Conservation (phyloP, 2,797 vertebrate genomes). For the Ambastaia sidthimunki region DNA sequence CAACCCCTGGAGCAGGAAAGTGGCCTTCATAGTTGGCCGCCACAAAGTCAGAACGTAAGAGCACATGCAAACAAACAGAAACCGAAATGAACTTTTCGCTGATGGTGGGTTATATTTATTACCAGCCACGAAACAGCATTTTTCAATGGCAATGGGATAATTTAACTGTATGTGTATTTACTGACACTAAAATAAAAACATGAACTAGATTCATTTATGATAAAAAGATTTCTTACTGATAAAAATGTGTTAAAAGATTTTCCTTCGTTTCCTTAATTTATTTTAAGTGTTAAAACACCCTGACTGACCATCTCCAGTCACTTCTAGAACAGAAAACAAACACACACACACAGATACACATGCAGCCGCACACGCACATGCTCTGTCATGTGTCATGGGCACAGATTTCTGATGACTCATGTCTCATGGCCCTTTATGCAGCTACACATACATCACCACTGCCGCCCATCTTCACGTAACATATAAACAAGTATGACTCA, state of each 20-base stretch:
- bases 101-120: neutral
- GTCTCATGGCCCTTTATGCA: neutral
- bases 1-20: constrained; percentile 95
- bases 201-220: no score
- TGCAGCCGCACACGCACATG: constrained; percentile 21
- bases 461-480: neutral
- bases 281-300: neutral
- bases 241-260: no score
- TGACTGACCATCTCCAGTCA: neutral
- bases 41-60: constrained; percentile 95
- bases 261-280: no score
- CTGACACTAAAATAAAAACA: no score
- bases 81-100: neutral
- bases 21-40: constrained; percentile 89
- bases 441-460: neutral
- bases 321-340: neutral
- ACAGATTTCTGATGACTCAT: constrained; percentile 22
- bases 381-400: constrained; percentile 20
- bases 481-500: neutral
- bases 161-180: neutral
- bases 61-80: neutral
- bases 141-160: neutral
- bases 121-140: neutral
- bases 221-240: no score
- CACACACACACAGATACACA: constrained; percentile 11